Percentiles rank a stretch among this genome's conserved stretches.
Evolutionary conservation across 2,888 invertebrate species (phyloP).

Genomic region (Nasonia oneida): DNA sequence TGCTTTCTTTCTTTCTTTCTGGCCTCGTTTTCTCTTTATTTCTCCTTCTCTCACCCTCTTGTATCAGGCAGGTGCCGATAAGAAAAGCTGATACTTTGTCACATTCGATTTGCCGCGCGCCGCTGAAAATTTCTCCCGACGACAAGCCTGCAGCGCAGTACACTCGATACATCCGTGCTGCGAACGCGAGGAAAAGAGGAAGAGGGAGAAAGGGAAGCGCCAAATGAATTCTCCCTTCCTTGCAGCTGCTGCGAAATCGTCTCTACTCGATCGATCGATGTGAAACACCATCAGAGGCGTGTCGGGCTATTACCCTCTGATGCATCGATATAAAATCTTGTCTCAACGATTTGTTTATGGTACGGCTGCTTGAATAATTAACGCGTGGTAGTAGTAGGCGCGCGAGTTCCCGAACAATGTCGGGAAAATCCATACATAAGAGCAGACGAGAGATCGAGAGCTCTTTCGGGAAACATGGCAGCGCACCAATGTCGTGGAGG

Average conservation of each 20-base stretch:
- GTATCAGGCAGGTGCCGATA: background rate
- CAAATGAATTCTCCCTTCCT: conserved; percentile 51
- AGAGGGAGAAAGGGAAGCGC: background rate
- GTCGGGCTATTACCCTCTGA: background rate
- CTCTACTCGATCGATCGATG: background rate
- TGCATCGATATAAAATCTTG: conserved; percentile 27
- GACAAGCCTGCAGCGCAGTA: background rate
- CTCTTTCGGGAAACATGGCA: background rate
- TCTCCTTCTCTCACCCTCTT: background rate
- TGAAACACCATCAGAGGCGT: background rate
- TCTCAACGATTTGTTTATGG: background rate
- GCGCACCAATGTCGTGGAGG: background rate
- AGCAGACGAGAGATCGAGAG: background rate
- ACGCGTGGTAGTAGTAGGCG: background rate
- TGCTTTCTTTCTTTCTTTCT: background rate
- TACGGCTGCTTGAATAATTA: background rate
- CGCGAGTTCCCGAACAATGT: background rate
- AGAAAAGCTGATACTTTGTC: conserved; percentile 47
- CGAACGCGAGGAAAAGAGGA: background rate
- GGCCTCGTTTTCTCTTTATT: background rate
- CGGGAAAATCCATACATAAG: background rate
- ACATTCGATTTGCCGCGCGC: conserved; percentile 45
- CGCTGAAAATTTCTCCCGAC: conserved; percentile 47
- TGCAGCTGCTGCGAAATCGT: conserved; percentile 28
- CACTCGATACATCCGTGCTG: background rate